phyloP scores from a whole-genome alignment of 2,113 vertebrate genomes.

The Lota lota region DNA sequence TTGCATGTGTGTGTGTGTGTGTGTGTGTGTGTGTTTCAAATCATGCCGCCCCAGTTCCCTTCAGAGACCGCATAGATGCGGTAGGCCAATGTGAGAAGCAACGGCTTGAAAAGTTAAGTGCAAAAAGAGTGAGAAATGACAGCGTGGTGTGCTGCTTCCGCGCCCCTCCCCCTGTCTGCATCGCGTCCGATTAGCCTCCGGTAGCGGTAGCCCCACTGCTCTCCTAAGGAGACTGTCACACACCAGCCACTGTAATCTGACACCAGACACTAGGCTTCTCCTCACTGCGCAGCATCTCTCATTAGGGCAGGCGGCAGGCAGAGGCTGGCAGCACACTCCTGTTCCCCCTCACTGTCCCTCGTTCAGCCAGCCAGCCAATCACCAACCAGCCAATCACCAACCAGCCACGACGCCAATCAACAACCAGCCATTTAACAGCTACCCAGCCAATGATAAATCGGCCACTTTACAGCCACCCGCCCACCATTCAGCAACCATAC shows the following conservation, averaged over 20 bases:
- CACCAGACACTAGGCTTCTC: conserved; percentile 29
- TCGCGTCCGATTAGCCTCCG: conserved; percentile 19
- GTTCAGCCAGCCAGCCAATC: conserved; percentile 28
- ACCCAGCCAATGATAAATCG: no score
- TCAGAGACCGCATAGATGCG: conserved; percentile 15
- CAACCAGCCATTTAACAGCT: no score
- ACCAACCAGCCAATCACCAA: background rate
- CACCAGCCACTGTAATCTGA: conserved; percentile 37
- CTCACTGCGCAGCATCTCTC: conserved; percentile 46
- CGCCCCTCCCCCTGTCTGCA: conserved; percentile 19
- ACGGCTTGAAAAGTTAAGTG: background rate
- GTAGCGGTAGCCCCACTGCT: conserved; percentile 22
- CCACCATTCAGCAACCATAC: no score
- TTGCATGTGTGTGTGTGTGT: conserved; percentile 1
- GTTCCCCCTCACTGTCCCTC: conserved; percentile 35
- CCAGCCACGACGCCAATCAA: background rate
- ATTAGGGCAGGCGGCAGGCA: conserved; percentile 49
- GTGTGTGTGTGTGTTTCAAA: conserved; percentile 23
- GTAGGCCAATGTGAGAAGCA: conserved; percentile 21
- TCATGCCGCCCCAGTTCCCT: conserved; percentile 15
- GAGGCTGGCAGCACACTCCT: conserved; percentile 47
- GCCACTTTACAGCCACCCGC: no score
- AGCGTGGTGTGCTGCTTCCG: background rate
- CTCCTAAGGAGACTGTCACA: conserved; percentile 36
- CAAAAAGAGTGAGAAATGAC: background rate